Conservation (phyloP, 2,797 vertebrate species). For the Otolemur crassicaudatus region DNA sequence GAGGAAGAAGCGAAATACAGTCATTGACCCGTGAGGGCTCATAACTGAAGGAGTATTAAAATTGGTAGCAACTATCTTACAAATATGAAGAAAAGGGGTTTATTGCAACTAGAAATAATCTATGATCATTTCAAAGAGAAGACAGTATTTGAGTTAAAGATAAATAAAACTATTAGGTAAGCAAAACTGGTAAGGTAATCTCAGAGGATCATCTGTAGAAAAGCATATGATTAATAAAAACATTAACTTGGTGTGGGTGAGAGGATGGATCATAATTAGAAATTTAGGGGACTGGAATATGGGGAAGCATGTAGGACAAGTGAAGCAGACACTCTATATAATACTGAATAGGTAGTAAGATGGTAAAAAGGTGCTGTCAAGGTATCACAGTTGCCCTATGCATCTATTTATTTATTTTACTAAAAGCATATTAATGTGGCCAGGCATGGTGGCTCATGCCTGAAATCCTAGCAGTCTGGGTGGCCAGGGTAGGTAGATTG, state of each 20-base stretch:
- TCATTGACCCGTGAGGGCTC: not conserved
- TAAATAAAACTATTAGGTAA: not conserved
- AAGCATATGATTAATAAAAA: not conserved
- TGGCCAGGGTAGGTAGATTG: too few relatives aligned
- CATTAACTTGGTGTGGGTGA: not conserved
- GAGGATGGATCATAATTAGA: not conserved
- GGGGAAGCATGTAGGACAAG: not conserved
- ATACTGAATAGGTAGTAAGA: not conserved
- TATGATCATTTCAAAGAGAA: not conserved
- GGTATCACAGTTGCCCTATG: not conserved
- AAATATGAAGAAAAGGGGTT: not conserved
- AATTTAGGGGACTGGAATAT: not conserved
- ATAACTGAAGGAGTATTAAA: not conserved
- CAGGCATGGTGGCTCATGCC: too few relatives aligned
- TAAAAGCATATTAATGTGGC: not conserved
- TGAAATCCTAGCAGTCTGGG: too few relatives aligned
- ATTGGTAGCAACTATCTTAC: not conserved
- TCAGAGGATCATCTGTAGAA: not conserved
- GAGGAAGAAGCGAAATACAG: not conserved
- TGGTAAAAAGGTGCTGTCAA: not conserved
- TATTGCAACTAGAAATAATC: not conserved
- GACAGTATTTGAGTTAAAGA: not conserved
- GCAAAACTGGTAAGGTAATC: not conserved
- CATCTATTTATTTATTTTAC: not conserved
- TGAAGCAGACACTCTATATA: not conserved